A percentile compares a stretch with the other conserved stretches of the same genome.
Conservation (phyloP, 2,113 vertebrate species). For the Erpornis zantholeuca region DNA sequence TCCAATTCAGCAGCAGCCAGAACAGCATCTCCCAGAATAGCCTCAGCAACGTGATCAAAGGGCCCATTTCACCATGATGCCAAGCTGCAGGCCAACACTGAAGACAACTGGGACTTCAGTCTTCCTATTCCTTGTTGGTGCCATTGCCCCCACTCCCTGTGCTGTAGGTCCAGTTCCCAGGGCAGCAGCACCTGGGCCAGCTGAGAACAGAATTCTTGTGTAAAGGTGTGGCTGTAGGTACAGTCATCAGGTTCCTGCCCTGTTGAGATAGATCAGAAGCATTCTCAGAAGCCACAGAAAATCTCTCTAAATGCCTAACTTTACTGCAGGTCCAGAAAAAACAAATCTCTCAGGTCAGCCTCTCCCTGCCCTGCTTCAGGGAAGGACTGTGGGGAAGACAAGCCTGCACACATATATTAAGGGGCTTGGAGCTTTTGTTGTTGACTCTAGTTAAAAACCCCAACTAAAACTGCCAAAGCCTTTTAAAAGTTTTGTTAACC, state of each 20-base stretch:
- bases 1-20: background rate
- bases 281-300: background rate
- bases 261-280: background rate
- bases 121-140: accelerated
- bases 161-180: background rate
- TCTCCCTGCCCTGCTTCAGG: background rate
- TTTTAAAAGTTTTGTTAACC: background rate
- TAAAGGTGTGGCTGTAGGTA: background rate
- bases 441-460: background rate
- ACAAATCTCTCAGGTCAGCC: background rate
- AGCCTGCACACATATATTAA: background rate
- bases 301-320: background rate
- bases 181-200: background rate
- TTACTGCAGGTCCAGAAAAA: background rate
- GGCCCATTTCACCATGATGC: background rate
- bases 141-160: background rate
- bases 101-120: background rate
- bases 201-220: background rate
- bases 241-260: background rate
- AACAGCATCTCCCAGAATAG: background rate
- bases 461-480: background rate
- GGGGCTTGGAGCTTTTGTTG: background rate
- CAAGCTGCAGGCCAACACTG: background rate
- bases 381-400: background rate
- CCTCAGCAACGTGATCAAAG: background rate